These are phyloP conservation scores for Caenorhabditis sp. DNA, from an alignment of 2,888 invertebrate species.

Conservation along the genomic window DNA sequence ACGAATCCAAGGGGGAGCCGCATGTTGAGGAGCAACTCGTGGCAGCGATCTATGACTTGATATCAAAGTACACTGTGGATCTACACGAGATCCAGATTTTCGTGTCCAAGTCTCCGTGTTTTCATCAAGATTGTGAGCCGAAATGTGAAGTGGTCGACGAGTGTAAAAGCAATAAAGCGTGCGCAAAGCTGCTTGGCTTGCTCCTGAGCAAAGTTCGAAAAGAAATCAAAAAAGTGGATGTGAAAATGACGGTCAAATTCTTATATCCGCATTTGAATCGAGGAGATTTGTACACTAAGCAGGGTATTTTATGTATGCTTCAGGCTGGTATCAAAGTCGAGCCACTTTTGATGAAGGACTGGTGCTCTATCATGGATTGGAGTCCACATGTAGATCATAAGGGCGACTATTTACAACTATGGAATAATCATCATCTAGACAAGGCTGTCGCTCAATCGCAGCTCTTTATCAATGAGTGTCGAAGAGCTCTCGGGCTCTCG, in stretches of 20 bases:
- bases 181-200: conserved; percentile 70
- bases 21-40: conserved; percentile 71
- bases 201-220: conserved; percentile 70
- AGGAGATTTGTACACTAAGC: conserved; percentile 71
- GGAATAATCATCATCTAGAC: conserved; percentile 71
- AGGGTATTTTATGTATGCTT: conserved; percentile 71
- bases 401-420: conserved; percentile 70
- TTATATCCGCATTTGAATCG: conserved; percentile 71
- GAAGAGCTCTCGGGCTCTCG: conserved; percentile 70
- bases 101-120: conserved; percentile 71
- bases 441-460: conserved; percentile 71
- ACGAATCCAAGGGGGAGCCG: conserved; percentile 70
- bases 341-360: conserved; percentile 71
- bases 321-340: conserved; percentile 70
- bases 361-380: conserved; percentile 71
- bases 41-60: conserved; percentile 70
- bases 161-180: conserved; percentile 70
- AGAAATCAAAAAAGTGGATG: conserved; percentile 70
- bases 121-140: conserved; percentile 71
- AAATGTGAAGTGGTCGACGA: conserved; percentile 71
- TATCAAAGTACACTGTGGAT: conserved; percentile 71
- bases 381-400: conserved; percentile 70
- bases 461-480: conserved; percentile 71
- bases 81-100: conserved; percentile 70
- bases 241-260: conserved; percentile 71